These are phyloP conservation scores for Norana najaformis DNA, from an alignment of 2,888 invertebrate genomes.

Conservation along the genomic window DNA sequence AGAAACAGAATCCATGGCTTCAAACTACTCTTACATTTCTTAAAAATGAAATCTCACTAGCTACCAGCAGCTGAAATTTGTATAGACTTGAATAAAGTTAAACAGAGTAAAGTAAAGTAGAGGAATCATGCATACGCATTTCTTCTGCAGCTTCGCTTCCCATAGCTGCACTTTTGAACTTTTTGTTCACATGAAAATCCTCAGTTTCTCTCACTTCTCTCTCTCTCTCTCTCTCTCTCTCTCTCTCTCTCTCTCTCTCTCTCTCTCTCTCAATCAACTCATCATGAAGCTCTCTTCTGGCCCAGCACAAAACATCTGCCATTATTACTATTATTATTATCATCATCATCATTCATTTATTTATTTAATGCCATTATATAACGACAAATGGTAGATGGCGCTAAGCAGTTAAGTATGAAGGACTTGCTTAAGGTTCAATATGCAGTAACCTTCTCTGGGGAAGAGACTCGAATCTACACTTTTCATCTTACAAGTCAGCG, in stretches of 20 bases:
- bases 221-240: not conserved
- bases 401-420: not conserved
- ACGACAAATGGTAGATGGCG: no score
- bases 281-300: constrained; percentile 7
- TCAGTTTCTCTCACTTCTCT: not conserved
- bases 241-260: not conserved
- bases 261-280: not conserved
- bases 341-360: no score
- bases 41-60: not conserved
- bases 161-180: not conserved
- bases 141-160: not conserved
- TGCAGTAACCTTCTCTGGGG: no score
- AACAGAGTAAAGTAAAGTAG: not conserved
- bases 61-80: not conserved
- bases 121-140: not conserved
- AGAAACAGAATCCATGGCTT: not conserved
- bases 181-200: not conserved
- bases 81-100: not conserved
- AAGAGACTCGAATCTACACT: not conserved
- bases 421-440: no score
- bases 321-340: not conserved
- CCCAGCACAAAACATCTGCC: not conserved
- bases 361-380: not conserved
- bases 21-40: not conserved
- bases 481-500: not conserved